These are phyloP conservation scores for Drosophila carrolli DNA, from an alignment of 1,140 invertebrate species.

Conservation along the genomic window DNA sequence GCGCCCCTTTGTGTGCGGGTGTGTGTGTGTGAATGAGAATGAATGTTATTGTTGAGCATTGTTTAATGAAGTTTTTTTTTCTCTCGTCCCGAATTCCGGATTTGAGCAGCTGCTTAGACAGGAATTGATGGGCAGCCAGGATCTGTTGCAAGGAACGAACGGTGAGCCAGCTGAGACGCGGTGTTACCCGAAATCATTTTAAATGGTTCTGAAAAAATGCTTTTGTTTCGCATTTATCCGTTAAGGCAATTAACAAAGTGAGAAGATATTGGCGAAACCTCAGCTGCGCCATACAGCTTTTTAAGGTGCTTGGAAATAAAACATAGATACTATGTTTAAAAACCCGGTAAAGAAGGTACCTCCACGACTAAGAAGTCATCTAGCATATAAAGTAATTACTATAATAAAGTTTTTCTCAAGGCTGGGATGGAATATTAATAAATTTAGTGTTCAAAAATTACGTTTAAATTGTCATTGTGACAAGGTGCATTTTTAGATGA, in stretches of 20 bases:
- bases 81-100: background rate
- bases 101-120: constrained; percentile 32
- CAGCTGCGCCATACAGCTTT: too few relatives aligned
- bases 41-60: constrained; percentile 67
- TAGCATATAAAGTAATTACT: too few relatives aligned
- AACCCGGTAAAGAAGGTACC: too few relatives aligned
- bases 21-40: constrained; percentile 36
- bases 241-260: constrained; percentile 36
- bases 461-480: too few relatives aligned
- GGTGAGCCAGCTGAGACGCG: constrained; percentile 11
- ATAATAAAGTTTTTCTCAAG: too few relatives aligned
- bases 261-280: background rate
- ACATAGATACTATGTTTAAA: too few relatives aligned
- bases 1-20: constrained; percentile 1
- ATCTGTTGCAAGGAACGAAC: background rate
- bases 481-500: too few relatives aligned
- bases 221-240: constrained; percentile 18
- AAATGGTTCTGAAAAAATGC: constrained; percentile 14
- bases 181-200: constrained; percentile 9
- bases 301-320: too few relatives aligned
- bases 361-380: too few relatives aligned
- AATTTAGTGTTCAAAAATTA: too few relatives aligned
- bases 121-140: constrained; percentile 27
- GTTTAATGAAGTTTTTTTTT: constrained; percentile 71
- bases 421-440: too few relatives aligned